These are phyloP conservation scores for Nemoura dubitans DNA, from an alignment of 2,888 invertebrate genomes.

Conservation along the genomic window DNA sequence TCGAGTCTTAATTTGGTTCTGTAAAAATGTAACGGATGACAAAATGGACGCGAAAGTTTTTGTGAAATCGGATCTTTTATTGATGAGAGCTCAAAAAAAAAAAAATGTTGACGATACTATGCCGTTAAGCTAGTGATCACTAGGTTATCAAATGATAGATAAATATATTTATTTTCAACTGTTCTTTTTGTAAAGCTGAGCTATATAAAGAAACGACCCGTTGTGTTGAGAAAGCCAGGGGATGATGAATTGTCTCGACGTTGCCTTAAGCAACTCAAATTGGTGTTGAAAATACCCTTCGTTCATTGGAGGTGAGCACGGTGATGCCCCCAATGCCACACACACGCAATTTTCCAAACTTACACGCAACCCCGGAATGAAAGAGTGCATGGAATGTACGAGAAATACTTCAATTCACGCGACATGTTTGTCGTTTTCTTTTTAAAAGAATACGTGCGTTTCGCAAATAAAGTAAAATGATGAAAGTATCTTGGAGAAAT, in stretches of 20 bases:
- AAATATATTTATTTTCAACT: slow-evolving; percentile 39
- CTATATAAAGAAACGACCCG: neutral
- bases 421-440: neutral
- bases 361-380: neutral
- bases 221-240: neutral
- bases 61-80: neutral
- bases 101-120: slow-evolving; percentile 29
- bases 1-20: slow-evolving; percentile 17
- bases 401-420: neutral
- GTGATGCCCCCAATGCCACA: neutral
- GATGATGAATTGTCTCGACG: neutral
- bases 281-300: neutral
- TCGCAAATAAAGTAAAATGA: neutral
- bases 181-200: slow-evolving; percentile 20
- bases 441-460: too few relatives aligned
- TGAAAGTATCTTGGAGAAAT: neutral
- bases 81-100: slow-evolving; percentile 30
- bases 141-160: slow-evolving; percentile 32
- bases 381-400: slow-evolving; percentile 24
- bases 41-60: neutral
- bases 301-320: neutral
- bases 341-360: neutral
- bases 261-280: slow-evolving; percentile 20
- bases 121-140: neutral
- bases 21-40: neutral